Evolutionary conservation across 2,113 vertebrate species (phyloP), one percentile per base, ranked within the genome.

Genomic region (Paralichthys olivaceus): DNA sequence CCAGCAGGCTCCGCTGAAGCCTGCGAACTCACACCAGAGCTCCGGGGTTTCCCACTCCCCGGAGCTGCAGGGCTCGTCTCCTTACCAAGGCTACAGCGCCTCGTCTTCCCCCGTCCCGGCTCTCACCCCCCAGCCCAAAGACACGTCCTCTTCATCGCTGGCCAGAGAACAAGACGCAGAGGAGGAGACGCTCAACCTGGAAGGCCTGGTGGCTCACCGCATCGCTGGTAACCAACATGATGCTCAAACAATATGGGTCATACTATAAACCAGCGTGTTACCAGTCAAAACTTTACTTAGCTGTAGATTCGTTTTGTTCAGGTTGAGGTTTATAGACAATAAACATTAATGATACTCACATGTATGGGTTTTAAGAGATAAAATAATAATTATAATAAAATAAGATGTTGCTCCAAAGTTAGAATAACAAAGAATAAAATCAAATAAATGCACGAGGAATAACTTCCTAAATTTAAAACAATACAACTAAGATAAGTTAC

Each of bases 151-250:
- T 8, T 92, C 95, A 0, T 94, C 94, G 14, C 65, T 93, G 53
- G 85, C 89, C 25, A 96, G 93, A 81, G 96, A 95, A 66, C 87
- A 57, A 0, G 94, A 96, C 37, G 91, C 93, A 5, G 96, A 96
- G 73, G 96, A 96, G 53, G 96, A 97, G 60, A 95, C 91, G 0
- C 90, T 97, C 62, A 97, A 96, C 81, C 85, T 98, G 85, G 96
- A 96, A 89, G 98, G 98, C n/a, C 94, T 99, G 77, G 98, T 99
- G 70, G 98, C 98, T 77, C 98, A 98, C n/a, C 94, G 98, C 51
- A 95, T 99, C 72, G 98, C 98, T 88, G 97, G 98, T 99, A 95
- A 95, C 2, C 28, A 29, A 2, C 5, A 9, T 12, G 95, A 13
- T 34, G 66, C n/a, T 0, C 5, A 23, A 12, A 23, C 51, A 54